Percentiles rank a stretch among this genome's conserved stretches.
These are phyloP conservation scores for Danio choprae DNA, from an alignment of 2,797 vertebrate genomes.

Conservation along the genomic window DNA sequence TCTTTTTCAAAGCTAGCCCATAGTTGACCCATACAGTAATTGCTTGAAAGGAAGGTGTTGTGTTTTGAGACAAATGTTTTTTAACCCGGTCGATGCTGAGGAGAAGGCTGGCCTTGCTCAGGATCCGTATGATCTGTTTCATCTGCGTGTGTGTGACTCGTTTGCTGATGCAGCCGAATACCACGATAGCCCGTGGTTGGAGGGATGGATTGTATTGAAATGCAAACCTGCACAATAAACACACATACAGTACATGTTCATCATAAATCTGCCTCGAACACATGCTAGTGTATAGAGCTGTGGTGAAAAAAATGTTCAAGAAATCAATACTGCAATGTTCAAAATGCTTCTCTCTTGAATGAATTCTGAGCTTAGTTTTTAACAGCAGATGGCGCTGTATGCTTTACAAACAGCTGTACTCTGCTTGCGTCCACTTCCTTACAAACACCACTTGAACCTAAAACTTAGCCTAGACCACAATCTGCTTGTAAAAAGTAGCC, in stretches of 20 bases:
- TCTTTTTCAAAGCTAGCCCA: background rate
- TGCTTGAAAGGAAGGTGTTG: background rate
- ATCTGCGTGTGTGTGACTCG: slow-evolving; percentile 93
- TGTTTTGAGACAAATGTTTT: background rate
- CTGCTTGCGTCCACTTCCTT: too few species aligned
- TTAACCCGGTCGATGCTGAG: slow-evolving; percentile 81
- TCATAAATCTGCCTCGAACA: background rate
- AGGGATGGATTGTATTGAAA: slow-evolving; percentile 98
- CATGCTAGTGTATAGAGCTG: too few species aligned
- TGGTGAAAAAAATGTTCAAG: too few species aligned
- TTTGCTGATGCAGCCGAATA: slow-evolving; percentile 98
- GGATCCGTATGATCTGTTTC: slow-evolving; percentile 96
- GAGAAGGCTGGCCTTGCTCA: slow-evolving; percentile 92
- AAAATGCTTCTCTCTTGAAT: too few species aligned
- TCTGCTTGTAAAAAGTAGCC: too few species aligned
- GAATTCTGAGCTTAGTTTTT: too few species aligned
- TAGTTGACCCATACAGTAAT: background rate
- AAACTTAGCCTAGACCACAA: too few species aligned
- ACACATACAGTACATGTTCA: background rate
- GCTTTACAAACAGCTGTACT: too few species aligned
- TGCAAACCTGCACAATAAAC: slow-evolving; percentile 42
- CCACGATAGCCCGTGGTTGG: slow-evolving; percentile 94
- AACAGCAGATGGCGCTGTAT: too few species aligned
- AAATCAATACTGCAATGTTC: too few species aligned
- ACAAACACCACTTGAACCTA: too few species aligned